These are phyloP conservation scores for Scaptomyza tumidula DNA, from an alignment of 2,888 invertebrate species.

Conservation along the genomic window DNA sequence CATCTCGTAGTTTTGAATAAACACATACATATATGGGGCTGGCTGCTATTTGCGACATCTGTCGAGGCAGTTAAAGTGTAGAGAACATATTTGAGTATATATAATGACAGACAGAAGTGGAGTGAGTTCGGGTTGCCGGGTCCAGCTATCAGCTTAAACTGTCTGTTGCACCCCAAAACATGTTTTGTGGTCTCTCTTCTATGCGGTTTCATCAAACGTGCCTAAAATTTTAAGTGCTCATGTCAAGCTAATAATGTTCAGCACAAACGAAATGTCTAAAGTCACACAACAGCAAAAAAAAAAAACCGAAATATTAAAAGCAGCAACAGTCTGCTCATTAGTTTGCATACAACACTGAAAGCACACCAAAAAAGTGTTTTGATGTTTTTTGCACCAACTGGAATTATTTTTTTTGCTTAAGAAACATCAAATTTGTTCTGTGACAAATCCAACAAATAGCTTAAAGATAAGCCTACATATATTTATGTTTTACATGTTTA, in stretches of 20 bases:
- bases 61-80: conserved; percentile 4
- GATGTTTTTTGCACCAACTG: not conserved
- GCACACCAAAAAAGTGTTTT: not conserved
- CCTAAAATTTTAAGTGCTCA: conserved; percentile 63
- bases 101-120: not conserved
- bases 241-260: conserved; percentile 63
- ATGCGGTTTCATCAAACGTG: conserved; percentile 69
- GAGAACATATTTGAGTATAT: not conserved
- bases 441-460: no score
- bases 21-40: not conserved
- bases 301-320: not conserved
- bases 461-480: not conserved
- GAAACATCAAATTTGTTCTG: no score
- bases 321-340: not conserved
- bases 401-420: no score
- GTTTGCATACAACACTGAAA: not conserved
- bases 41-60: not conserved
- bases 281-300: conserved; percentile 26
- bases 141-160: conserved; percentile 15
- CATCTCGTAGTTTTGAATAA: not conserved
- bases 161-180: conserved; percentile 28
- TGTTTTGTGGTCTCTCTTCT: conserved; percentile 47
- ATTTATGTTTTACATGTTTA: conserved; percentile 9
- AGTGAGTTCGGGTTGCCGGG: not conserved
- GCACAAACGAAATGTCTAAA: conserved; percentile 48